phyloP scores from a whole-genome alignment of 1,140 invertebrate genomes.

The Sweltsa coloradensis region DNA sequence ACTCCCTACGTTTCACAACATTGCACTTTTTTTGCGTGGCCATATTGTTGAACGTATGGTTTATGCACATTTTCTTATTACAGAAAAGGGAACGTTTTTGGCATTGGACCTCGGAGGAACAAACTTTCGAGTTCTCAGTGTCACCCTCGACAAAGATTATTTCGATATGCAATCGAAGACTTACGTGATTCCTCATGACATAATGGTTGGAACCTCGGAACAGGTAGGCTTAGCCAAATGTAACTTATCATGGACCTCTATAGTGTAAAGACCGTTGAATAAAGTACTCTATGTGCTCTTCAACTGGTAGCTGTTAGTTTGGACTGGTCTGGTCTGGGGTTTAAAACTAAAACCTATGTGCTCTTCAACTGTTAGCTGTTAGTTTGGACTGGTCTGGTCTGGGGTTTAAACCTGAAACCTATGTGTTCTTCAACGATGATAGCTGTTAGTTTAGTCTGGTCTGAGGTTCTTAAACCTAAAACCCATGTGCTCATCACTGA shows the following conservation, averaged over 20 bases:
- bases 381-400: neutral
- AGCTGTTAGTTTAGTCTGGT: neutral
- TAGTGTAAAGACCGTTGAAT: neutral
- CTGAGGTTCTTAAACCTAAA: neutral
- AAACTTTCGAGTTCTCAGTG: slow-evolving; percentile 92
- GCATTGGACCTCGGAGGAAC: slow-evolving; percentile 97
- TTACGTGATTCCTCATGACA: slow-evolving; percentile 83
- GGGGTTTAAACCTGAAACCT: neutral
- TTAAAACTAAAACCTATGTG: neutral
- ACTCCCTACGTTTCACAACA: no score
- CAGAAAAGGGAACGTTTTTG: slow-evolving; percentile 88
- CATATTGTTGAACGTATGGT: no score
- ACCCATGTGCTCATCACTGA: slow-evolving; percentile 18
- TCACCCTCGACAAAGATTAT: slow-evolving; percentile 66
- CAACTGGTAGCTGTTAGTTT: neutral
- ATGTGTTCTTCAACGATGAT: neutral
- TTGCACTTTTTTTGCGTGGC: no score
- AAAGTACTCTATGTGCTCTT: neutral
- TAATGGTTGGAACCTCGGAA: slow-evolving; percentile 82
- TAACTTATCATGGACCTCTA: neutral
- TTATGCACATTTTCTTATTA: no score
- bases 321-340: neutral
- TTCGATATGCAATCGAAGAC: slow-evolving; percentile 94
- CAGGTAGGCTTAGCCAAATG: slow-evolving; percentile 32
- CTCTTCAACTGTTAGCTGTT: neutral